Percentiles rank a stretch among this genome's conserved stretches.
Conservation (phyloP, 2,113 vertebrate species). For the Lutjanus erythropterus region DNA sequence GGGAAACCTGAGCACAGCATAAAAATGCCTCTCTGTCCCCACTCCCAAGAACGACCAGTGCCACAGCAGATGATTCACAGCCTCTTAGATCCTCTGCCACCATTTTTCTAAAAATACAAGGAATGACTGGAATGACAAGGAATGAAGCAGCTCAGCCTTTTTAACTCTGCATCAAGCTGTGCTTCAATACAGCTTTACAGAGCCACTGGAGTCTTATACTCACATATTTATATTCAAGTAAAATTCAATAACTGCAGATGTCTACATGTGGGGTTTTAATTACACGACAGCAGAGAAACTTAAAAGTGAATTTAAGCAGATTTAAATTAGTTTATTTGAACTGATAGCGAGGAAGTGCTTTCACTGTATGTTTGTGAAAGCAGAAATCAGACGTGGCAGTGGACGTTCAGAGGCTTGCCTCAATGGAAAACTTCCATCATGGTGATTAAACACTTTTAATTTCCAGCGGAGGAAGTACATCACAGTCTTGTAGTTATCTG, state of each 20-base stretch:
- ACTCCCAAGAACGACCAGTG: too few species aligned
- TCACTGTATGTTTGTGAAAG: not conserved
- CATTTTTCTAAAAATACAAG: too few species aligned
- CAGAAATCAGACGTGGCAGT: not conserved
- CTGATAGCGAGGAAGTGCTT: not conserved
- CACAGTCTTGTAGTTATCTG: constrained; percentile 31
- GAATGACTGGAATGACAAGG: too few species aligned
- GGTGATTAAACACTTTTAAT: constrained; percentile 15
- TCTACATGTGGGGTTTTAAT: not conserved
- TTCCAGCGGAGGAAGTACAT: constrained; percentile 6
- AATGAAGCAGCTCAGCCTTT: too few species aligned
- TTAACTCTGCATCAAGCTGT: too few species aligned
- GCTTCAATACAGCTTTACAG: too few species aligned
- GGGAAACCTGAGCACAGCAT: too few species aligned
- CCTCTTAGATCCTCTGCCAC: too few species aligned
- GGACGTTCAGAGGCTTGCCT: not conserved
- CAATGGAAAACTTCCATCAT: constrained; percentile 35
- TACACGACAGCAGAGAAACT: not conserved
- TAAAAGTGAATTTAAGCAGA: not conserved
- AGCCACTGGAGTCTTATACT: too few species aligned
- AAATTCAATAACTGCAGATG: not conserved
- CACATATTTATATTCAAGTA: not conserved
- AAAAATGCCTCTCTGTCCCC: too few species aligned
- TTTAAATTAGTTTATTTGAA: not conserved
- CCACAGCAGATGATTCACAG: too few species aligned